Percentiles rank a stretch among this genome's conserved stretches.
phyloP scores from a whole-genome alignment of 2,797 vertebrate species.

The Sebastes vulpes region DNA sequence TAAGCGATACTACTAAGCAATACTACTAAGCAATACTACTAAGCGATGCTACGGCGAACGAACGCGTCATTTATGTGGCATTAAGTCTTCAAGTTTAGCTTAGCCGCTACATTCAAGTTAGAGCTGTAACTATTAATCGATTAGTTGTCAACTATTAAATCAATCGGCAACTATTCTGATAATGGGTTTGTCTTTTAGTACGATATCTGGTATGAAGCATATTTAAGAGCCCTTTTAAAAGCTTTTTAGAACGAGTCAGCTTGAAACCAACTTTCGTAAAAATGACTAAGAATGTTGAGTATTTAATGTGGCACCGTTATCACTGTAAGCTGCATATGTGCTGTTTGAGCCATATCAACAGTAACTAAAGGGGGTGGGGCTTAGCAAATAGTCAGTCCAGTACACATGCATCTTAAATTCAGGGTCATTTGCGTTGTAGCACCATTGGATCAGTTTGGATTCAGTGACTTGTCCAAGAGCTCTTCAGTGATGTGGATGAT shows the following conservation, averaged over 20 bases:
- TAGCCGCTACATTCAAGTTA: too few relatives aligned
- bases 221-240: neutral
- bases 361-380: neutral
- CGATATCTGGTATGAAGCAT: neutral
- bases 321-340: neutral
- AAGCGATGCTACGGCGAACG: too few relatives aligned
- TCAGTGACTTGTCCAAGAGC: neutral
- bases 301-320: neutral
- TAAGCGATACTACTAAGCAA: too few relatives aligned
- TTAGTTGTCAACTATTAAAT: too few relatives aligned
- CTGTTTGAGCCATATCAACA: neutral
- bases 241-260: neutral
- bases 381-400: neutral
- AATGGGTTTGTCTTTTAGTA: neutral
- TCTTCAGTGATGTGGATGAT: constrained; percentile 12
- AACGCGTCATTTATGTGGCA: too few relatives aligned
- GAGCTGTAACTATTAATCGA: too few relatives aligned
- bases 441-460: constrained; percentile 6
- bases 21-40: too few relatives aligned
- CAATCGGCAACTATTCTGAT: too few relatives aligned
- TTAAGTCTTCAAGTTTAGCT: too few relatives aligned
- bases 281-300: neutral
- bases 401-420: constrained; percentile 5
- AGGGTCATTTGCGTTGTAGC: constrained; percentile 2
- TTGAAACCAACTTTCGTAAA: neutral